A percentile compares a stretch with the other conserved stretches of the same genome.
These are phyloP conservation scores for Gephyroberyx darwinii DNA, from an alignment of 2,797 vertebrate species.

Conservation along the genomic window DNA sequence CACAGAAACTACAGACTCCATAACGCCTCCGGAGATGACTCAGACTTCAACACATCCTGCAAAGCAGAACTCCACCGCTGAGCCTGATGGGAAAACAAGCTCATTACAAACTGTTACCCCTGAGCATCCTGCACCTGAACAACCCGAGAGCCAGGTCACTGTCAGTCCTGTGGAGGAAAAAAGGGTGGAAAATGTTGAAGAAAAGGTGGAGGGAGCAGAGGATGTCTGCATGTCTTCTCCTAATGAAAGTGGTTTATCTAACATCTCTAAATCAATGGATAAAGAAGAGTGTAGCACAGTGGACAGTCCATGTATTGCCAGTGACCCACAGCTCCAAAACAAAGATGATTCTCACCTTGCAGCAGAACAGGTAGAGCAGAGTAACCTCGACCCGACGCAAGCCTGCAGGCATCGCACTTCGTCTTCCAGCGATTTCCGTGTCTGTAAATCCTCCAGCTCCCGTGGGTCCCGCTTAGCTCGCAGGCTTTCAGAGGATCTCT, in stretches of 20 bases:
- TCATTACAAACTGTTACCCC: not conserved
- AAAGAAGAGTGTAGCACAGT: not conserved
- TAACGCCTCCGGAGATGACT: not conserved
- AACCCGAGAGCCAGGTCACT: slow-evolving; percentile 7
- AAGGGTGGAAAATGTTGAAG: slow-evolving; percentile 10
- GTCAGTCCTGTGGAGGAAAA: not conserved
- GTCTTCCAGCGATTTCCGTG: slow-evolving; percentile 65
- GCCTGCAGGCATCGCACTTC: not conserved
- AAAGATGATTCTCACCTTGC: slow-evolving; percentile 4
- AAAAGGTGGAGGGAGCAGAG: slow-evolving; percentile 31
- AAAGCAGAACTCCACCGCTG: not conserved
- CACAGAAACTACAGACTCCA: slow-evolving; percentile 10
- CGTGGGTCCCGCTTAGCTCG: slow-evolving; percentile 56
- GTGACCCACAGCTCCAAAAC: slow-evolving; percentile 22
- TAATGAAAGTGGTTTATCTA: not conserved
- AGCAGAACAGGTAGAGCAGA: slow-evolving; percentile 11
- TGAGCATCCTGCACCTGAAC: slow-evolving; percentile 12
- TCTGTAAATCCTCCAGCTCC: slow-evolving; percentile 72
- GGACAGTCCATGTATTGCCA: slow-evolving; percentile 17
- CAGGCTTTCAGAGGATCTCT: slow-evolving; percentile 72
- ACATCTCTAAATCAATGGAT: slow-evolving; percentile 1
- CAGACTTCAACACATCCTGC: slow-evolving; percentile 15
- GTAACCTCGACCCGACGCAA: slow-evolving; percentile 9
- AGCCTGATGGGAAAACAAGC: slow-evolving; percentile 16
- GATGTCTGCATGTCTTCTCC: not conserved